Base-by-base conservation (phyloP, 2,113 vertebrate species). In the Cheirogaleus medius region DNA sequence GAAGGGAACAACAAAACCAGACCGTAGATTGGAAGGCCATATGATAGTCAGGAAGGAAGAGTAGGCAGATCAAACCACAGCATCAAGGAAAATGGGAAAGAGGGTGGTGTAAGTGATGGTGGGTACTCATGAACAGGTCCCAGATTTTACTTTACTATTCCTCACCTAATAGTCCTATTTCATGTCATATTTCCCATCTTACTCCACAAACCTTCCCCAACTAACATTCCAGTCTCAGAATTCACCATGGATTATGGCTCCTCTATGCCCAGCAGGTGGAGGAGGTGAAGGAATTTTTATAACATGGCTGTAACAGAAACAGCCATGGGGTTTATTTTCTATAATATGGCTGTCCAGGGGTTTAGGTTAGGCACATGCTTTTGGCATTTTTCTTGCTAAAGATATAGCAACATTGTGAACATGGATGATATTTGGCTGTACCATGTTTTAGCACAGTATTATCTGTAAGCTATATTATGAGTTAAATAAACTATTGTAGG, bases 321-420 rank as follows among this genome's bases (percentile, higher is more conserved):
- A 54, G 52, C 52, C 52, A 54, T 18, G 17, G 52, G 52, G 52
- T 54, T 18, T 54, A 54, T 5, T 92, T 58, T 29, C 49, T 56
- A 1, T 39, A 39, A 71, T 12, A 47, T 9, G 13, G 13, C 23
- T 34, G 5, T 82, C 47, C 5, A 17, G 42, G 21, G 18, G 18
- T 64, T 20, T 60, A 63, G 69, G 14, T 64, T 73, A 94, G 18
- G 11, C 13, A n/a, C 2, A 1, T 5, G 15, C 12, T 64, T 76
- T 39, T 68, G 52, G 15, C 17, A 11, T 64, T 58, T 47, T 71
- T 78, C 47, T 73, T 88, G 47, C 89, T 17, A 42, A 56, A 83
- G 82, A 66, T 1, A 10, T 0, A 34, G n/a, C 71, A 39, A 42
- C 17, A n/a, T 32, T 15, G 7, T 3, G 32, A 20, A 60, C 29